These are phyloP conservation scores for Arctocebus calabarensis DNA, from an alignment of 2,797 vertebrate genomes.

Conservation along the genomic window DNA sequence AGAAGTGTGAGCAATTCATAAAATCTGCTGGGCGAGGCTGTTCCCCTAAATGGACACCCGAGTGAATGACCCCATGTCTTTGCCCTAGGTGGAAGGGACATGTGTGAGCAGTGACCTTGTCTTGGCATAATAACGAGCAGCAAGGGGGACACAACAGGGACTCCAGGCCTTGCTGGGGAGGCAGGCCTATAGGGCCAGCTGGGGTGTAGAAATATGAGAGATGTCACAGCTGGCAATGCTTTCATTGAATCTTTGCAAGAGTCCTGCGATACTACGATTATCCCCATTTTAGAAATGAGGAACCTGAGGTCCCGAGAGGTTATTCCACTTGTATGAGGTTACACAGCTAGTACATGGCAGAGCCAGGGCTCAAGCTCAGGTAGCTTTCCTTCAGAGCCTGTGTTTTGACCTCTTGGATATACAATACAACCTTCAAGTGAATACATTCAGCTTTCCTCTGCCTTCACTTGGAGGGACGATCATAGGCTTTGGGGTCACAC, in stretches of 20 bases:
- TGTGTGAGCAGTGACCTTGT: not conserved
- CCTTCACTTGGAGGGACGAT: not conserved
- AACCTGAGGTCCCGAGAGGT: not conserved
- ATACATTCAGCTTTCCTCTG: not conserved
- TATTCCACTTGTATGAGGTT: not conserved
- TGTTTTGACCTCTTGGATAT: not conserved
- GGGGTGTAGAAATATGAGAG: not conserved
- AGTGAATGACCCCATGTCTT: constrained; percentile 67
- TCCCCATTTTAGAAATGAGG: not conserved
- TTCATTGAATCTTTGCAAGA: not conserved
- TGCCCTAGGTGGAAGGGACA: constrained; percentile 25
- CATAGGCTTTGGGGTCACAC: not conserved
- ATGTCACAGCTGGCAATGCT: not conserved
- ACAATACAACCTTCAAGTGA: not conserved
- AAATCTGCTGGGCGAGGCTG: constrained; percentile 70
- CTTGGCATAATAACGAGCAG: not conserved
- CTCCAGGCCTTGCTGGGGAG: not conserved
- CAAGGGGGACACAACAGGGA: not conserved
- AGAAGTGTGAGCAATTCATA: constrained; percentile 81
- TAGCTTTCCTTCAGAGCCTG: not conserved
- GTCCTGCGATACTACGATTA: not conserved
- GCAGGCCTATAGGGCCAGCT: not conserved
- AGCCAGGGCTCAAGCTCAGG: not conserved
- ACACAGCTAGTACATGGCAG: not conserved
- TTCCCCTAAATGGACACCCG: constrained; percentile 76